These are phyloP conservation scores for Strix uralensis DNA, from an alignment of 2,113 vertebrate genomes.

Conservation along the genomic window DNA sequence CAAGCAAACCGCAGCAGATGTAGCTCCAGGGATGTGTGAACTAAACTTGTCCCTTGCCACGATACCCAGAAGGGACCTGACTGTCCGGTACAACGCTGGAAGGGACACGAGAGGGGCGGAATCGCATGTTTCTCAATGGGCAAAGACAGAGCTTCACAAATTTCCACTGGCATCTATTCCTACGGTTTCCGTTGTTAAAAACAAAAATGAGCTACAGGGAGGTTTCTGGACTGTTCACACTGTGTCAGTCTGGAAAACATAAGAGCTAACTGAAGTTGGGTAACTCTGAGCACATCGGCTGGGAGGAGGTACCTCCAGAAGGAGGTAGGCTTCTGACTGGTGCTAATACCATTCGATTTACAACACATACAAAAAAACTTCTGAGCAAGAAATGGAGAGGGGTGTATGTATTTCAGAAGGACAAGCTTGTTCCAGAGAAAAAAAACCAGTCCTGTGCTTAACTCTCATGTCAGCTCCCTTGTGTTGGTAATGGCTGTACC, in stretches of 20 bases:
- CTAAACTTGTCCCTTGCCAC: neutral
- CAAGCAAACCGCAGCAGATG: neutral
- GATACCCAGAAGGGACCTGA: accelerated
- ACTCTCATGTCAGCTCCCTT: neutral
- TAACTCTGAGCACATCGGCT: neutral
- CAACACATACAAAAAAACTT: neutral
- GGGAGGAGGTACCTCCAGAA: neutral
- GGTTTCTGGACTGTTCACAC: neutral
- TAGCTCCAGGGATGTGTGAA: neutral
- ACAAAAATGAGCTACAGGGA: neutral
- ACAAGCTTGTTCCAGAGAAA: neutral
- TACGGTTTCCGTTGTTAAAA: neutral
- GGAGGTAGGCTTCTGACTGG: neutral
- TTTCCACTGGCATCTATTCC: neutral
- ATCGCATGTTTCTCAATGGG: neutral
- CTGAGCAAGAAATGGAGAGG: neutral
- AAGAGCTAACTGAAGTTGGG: neutral
- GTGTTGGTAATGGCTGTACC: accelerated
- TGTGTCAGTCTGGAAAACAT: neutral
- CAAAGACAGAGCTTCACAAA: neutral
- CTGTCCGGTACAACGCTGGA: neutral
- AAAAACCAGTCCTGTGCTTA: neutral
- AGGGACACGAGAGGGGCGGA: neutral
- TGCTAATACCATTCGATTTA: neutral
- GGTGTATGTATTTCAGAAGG: neutral